Evolutionary conservation across 1,140 invertebrate genomes (phyloP).

Genomic region (Pygmarrhopalites habei): DNA sequence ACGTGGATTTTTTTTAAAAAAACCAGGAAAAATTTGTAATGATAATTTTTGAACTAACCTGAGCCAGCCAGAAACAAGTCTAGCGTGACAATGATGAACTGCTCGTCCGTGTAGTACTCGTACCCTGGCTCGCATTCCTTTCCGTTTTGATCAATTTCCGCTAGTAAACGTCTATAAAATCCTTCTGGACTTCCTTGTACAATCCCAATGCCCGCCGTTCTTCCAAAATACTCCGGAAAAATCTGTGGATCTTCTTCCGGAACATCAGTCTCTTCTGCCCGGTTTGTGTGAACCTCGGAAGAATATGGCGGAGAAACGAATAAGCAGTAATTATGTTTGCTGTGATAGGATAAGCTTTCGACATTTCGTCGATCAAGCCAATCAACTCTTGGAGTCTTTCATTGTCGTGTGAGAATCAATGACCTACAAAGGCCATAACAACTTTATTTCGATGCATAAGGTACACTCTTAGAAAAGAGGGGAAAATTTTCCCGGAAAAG

Average conservation of each 20-base stretch:
- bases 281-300: constrained; percentile 31
- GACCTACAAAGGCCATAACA: no score
- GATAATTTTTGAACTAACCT: no score
- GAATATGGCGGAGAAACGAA: constrained; percentile 33
- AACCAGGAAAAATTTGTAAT: no score
- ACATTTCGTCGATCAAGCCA: constrained; percentile 26
- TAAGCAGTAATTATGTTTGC: constrained; percentile 39
- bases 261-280: constrained; percentile 30
- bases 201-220: constrained; percentile 26
- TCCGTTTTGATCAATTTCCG: constrained; percentile 33
- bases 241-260: constrained; percentile 30
- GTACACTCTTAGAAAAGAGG: no score
- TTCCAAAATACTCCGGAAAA: constrained; percentile 27
- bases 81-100: constrained; percentile 37
- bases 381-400: constrained; percentile 28
- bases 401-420: constrained; percentile 37
- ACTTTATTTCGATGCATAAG: no score
- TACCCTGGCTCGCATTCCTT: neutral
- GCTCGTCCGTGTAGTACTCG: constrained; percentile 23
- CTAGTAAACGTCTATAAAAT: constrained; percentile 36
- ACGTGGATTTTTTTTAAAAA: no score
- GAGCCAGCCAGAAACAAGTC: constrained; percentile 31
- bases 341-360: constrained; percentile 24
- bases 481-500: no score
- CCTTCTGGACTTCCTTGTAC: constrained; percentile 23